Base-by-base conservation (phyloP, 2,888 invertebrate species). In the Drosophila incognita region DNA sequence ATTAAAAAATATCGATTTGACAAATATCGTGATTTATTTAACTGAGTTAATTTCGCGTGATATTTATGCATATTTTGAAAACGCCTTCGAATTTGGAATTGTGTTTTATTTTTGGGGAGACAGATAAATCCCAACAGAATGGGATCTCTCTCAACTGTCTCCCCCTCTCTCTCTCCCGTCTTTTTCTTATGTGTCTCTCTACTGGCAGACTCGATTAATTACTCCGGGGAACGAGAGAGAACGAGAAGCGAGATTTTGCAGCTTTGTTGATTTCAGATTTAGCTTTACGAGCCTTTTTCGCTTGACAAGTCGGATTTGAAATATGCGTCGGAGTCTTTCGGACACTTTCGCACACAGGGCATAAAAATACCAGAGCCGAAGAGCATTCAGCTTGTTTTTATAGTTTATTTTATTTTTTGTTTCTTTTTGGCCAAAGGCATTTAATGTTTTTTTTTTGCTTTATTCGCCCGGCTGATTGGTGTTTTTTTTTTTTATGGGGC, bases 261-360 rank as follows among this genome's bases (percentile, higher is more conserved):
- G 75, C 69, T 75, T 86, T 87, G 85, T 83, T 84, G 83, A 89
- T 87, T 85, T 85, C 83, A 77, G 82, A 82, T 89, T 89, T 79
- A 89, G 78, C 82, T 90, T 89, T 83, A 89, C 83, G 86, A 85
- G 90, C 88, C 90, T 87, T 88, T 78, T 83, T 77, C 62, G 82
- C 78, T 80, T 89, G 87, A 89, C 85, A 89, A 89, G 85, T 87
- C 68, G 78, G 77, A 87, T 77, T 85, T 89, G 85, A 89, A 85
- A 80, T 85, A 85, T 85, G 89, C 87, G 51, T 69, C 69, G 69
- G 46, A 52, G 76, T 70, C 80, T 63, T 79, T 72, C 77, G 87
- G 69, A 73, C 70, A 86, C 79, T 86, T 83, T 87, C 68, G 77
- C 82, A 76, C 62, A 60, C 68, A 85, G 77, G 68, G 72, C 80